phyloP scores from a whole-genome alignment of 1,140 invertebrate species.

The Leptinotarsa lineolata region DNA sequence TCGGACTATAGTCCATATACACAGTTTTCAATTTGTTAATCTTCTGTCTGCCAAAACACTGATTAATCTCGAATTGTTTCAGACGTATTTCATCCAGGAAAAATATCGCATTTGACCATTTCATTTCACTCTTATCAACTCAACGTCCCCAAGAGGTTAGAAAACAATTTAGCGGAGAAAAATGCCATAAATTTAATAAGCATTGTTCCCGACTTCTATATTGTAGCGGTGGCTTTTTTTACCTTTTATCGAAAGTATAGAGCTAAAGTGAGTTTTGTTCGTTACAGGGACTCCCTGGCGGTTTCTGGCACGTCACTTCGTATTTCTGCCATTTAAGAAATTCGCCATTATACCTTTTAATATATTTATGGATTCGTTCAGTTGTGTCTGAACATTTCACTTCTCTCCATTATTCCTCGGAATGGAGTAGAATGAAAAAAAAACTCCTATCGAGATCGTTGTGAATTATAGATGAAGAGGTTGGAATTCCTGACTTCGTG shows the following conservation, averaged over 20 bases:
- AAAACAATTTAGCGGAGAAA: slow-evolving; percentile 19
- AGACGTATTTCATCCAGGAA: background rate
- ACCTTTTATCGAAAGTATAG: background rate
- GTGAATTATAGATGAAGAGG: background rate
- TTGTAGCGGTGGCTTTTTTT: slow-evolving; percentile 1
- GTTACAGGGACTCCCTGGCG: slow-evolving; percentile 7
- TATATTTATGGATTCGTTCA: slow-evolving; percentile 4
- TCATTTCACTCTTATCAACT: slow-evolving; percentile 1
- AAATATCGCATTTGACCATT: background rate
- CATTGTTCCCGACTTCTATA: slow-evolving; percentile 12
- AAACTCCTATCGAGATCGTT: slow-evolving; percentile 3
- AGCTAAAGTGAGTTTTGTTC: slow-evolving; percentile 8
- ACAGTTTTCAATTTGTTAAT: no score
- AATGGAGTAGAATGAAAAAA: background rate
- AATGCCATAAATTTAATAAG: slow-evolving; percentile 20
- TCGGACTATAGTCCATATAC: no score
- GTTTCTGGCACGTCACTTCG: slow-evolving; percentile 2
- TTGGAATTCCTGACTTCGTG: background rate
- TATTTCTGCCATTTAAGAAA: background rate
- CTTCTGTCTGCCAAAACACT: background rate
- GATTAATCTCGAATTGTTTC: background rate
- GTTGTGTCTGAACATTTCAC: background rate
- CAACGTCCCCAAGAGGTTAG: slow-evolving; percentile 7
- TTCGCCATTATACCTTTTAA: slow-evolving; percentile 1
- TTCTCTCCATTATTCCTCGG: background rate